Conservation (phyloP, 2,113 vertebrate genomes). For the Calidris pugnax region DNA sequence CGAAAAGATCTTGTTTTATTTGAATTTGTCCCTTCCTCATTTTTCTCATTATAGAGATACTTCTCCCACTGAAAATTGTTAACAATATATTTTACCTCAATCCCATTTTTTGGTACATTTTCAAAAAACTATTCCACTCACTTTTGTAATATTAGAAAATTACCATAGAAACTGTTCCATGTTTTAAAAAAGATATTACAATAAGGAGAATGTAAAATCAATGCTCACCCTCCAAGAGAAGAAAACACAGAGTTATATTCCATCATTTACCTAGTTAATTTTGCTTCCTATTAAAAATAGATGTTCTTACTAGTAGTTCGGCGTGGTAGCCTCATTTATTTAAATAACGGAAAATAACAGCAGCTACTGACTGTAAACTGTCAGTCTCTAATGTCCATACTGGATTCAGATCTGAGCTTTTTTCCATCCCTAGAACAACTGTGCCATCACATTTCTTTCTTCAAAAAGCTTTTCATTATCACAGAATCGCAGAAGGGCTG, state of each 20-base stretch:
- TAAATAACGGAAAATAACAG: background rate
- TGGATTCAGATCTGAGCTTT: background rate
- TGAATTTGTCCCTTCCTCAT: background rate
- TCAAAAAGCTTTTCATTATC: background rate
- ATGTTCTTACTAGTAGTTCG: background rate
- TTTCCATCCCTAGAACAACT: background rate
- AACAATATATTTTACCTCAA: background rate
- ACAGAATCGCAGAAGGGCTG: background rate
- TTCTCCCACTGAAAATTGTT: background rate
- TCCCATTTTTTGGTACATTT: background rate
- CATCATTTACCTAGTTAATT: background rate
- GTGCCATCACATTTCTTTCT: background rate
- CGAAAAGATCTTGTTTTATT: background rate
- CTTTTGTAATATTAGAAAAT: conserved; percentile 20
- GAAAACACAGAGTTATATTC: background rate
- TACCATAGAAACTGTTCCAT: background rate
- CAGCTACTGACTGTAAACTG: background rate
- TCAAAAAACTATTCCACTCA: background rate
- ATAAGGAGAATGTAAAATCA: background rate
- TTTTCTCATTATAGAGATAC: background rate
- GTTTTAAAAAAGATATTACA: background rate
- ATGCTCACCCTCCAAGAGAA: background rate
- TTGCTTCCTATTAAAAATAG: background rate
- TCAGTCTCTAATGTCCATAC: background rate
- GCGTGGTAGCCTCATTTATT: background rate